Conservation (phyloP, 1,140 invertebrate species). For the Hypothenemus hampei region DNA sequence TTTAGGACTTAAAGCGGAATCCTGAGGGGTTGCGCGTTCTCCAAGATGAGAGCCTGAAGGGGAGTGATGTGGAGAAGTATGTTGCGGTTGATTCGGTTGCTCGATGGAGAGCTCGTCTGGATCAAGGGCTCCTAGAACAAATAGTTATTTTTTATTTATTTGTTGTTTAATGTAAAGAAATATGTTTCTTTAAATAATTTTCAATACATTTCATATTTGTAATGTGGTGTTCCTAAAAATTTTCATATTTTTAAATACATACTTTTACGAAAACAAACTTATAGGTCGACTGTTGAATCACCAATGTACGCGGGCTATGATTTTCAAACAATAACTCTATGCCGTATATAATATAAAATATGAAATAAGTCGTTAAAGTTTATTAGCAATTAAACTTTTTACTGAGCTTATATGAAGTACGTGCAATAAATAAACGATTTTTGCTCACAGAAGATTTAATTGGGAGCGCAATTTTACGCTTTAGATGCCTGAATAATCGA, state of each 20-base stretch:
- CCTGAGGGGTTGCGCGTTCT: constrained; percentile 48
- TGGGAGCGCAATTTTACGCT: constrained; percentile 13
- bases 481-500: constrained; percentile 12
- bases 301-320: neutral
- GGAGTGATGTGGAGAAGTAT: constrained; percentile 41
- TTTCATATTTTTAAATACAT: too few species aligned
- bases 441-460: constrained; percentile 10
- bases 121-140: constrained; percentile 65
- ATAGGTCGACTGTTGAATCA: neutral
- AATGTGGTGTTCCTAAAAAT: too few species aligned
- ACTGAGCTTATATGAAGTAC: constrained; percentile 12
- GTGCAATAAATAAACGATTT: constrained; percentile 15
- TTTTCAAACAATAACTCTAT: constrained; percentile 15
- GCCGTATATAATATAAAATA: constrained; percentile 18
- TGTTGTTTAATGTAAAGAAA: too few species aligned
- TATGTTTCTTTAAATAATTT: too few species aligned
- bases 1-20: constrained; percentile 51
- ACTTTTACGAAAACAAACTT: too few species aligned
- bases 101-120: constrained; percentile 70
- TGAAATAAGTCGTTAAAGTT: constrained; percentile 16
- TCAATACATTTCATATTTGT: too few species aligned
- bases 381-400: constrained; percentile 23
- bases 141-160: neutral
- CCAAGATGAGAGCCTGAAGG: constrained; percentile 38
- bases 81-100: constrained; percentile 43